A percentile compares a stretch with the other conserved stretches of the same genome.
Evolutionary conservation across 1,140 invertebrate species (phyloP).

Genomic region (Augochlora pura): DNA sequence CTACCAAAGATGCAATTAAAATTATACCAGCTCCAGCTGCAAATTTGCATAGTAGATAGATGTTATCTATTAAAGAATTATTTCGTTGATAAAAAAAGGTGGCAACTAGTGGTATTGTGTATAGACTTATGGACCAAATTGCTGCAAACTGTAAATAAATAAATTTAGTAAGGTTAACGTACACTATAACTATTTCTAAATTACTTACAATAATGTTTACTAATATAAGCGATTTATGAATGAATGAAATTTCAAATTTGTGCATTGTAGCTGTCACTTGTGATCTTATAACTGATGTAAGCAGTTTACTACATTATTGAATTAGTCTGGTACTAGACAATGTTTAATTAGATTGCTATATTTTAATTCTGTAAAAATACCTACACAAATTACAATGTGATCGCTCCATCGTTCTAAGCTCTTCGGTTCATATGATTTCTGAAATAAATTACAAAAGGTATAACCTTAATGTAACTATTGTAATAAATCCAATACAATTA

Average conservation of each 20-base stretch:
- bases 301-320: background rate
- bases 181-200: background rate
- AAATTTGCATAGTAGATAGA: slow-evolving; percentile 82
- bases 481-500: slow-evolving; percentile 42
- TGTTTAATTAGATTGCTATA: background rate
- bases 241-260: no score
- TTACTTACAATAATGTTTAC: background rate
- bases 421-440: slow-evolving; percentile 85
- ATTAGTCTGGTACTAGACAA: background rate
- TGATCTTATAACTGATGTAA: background rate
- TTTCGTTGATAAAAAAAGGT: slow-evolving; percentile 87
- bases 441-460: slow-evolving; percentile 65
- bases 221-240: background rate
- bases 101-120: slow-evolving; percentile 89
- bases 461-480: slow-evolving; percentile 53
- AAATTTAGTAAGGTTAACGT: slow-evolving; percentile 3
- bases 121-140: slow-evolving; percentile 87
- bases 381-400: slow-evolving; percentile 85
- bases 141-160: slow-evolving; percentile 79
- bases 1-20: slow-evolving; percentile 83
- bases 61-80: slow-evolving; percentile 84
- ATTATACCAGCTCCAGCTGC: slow-evolving; percentile 84
- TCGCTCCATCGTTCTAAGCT: slow-evolving; percentile 87
- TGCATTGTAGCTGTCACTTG: background rate
- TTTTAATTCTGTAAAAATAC: slow-evolving; percentile 53